Evolutionary conservation across 1,140 invertebrate genomes (phyloP).

Genomic region (Hycleus phaleratus): DNA sequence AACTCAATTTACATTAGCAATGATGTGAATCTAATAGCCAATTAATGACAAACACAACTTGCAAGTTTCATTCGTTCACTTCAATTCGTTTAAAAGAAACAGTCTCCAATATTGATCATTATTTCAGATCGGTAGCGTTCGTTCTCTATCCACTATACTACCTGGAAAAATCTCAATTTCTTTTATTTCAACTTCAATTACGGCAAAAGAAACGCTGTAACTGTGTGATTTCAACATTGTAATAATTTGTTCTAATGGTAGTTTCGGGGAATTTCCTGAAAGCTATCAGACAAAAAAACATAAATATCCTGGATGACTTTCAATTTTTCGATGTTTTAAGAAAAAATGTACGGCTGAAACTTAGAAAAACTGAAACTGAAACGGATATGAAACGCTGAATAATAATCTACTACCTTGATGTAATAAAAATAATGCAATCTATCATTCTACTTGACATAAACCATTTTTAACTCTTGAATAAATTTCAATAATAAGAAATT

Average conservation of each 20-base stretch:
- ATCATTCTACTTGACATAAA: background rate
- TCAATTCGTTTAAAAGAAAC: background rate
- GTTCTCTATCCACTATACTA: too few relatives aligned
- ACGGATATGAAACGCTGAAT: background rate
- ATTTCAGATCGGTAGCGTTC: background rate
- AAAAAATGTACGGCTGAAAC: background rate
- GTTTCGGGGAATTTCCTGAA: too few relatives aligned
- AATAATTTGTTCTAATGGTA: too few relatives aligned
- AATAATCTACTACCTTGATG: background rate
- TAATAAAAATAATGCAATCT: background rate
- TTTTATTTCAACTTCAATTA: too few relatives aligned
- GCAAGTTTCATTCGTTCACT: slow-evolving; percentile 1
- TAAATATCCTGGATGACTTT: too few relatives aligned
- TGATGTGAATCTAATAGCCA: slow-evolving; percentile 15
- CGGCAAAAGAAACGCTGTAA: too few relatives aligned
- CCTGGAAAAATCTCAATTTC: too few relatives aligned
- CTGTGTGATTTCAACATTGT: too few relatives aligned
- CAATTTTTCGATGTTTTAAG: background rate
- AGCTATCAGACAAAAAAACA: too few relatives aligned
- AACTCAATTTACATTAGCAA: slow-evolving; percentile 11
- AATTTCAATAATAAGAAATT: too few relatives aligned
- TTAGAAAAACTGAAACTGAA: background rate
- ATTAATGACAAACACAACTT: slow-evolving; percentile 5
- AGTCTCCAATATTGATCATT: slow-evolving; percentile 4
- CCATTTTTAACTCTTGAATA: too few relatives aligned